These are phyloP conservation scores for Pelecanoides urinatrix DNA, from an alignment of 2,113 vertebrate species.

Conservation along the genomic window DNA sequence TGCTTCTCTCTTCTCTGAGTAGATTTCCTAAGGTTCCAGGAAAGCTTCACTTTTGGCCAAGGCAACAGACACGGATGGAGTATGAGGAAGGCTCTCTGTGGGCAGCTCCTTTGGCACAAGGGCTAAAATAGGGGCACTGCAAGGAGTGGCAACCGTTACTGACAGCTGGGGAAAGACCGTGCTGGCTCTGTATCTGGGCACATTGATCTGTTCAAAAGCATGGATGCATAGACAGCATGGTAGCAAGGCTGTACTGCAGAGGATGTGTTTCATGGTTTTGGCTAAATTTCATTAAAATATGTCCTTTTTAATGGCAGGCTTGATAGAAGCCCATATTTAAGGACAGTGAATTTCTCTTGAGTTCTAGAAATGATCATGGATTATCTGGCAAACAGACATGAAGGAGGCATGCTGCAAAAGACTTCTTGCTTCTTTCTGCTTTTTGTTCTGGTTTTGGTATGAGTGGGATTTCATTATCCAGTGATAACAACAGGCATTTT, in stretches of 20 bases:
- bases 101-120: neutral
- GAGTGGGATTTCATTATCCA: neutral
- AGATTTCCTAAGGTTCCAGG: neutral
- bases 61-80: neutral
- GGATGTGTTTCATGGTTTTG: neutral
- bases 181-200: neutral
- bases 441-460: neutral
- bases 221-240: neutral
- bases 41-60: neutral
- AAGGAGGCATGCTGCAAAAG: rapidly evolving
- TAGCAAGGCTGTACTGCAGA: neutral
- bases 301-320: neutral
- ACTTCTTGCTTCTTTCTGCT: neutral
- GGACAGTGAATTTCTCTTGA: neutral
- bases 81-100: neutral
- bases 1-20: neutral
- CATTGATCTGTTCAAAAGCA: neutral
- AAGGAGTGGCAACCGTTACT: neutral
- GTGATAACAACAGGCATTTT: neutral
- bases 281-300: neutral
- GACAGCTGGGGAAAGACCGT: neutral
- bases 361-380: neutral
- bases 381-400: neutral
- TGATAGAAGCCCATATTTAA: neutral
- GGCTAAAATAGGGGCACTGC: neutral